Evolutionary conservation across 1,140 invertebrate species (phyloP).

Genomic region (Leucophenga varia): DNA sequence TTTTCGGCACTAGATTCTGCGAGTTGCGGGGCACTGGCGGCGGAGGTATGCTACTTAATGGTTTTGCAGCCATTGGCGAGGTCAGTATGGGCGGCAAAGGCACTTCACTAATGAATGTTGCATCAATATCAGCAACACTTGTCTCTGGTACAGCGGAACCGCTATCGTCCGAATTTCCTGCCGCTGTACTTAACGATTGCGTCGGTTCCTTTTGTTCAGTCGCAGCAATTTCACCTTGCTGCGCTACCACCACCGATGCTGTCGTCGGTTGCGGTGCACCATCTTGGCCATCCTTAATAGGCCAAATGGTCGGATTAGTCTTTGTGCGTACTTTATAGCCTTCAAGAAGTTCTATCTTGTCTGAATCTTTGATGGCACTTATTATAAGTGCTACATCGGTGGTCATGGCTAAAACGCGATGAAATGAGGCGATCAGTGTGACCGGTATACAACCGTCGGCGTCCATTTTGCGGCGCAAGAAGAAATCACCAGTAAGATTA

Average conservation of each 20-base stretch:
- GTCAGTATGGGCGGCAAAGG: slow-evolving; percentile 43
- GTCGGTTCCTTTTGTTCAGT: neutral
- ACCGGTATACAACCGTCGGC: slow-evolving; percentile 89
- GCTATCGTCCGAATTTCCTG: too few relatives aligned
- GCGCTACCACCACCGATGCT: neutral
- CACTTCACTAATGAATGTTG: slow-evolving; percentile 1
- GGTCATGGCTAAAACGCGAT: slow-evolving; percentile 86
- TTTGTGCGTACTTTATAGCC: slow-evolving; percentile 80
- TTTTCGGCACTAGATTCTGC: slow-evolving; percentile 39
- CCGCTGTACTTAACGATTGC: too few relatives aligned
- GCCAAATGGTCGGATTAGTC: slow-evolving; percentile 83
- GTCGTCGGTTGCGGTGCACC: slow-evolving; percentile 21
- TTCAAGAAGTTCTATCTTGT: slow-evolving; percentile 78
- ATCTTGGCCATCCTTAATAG: slow-evolving; percentile 65
- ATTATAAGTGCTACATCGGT: slow-evolving; percentile 81
- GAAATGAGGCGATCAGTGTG: slow-evolving; percentile 92
- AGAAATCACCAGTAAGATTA: slow-evolving; percentile 95
- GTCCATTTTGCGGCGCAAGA: slow-evolving; percentile 95
- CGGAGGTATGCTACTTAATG: slow-evolving; percentile 65
- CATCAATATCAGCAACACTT: neutral
- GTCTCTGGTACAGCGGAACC: too few relatives aligned
- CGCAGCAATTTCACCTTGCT: neutral
- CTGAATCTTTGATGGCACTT: slow-evolving; percentile 77
- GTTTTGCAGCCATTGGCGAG: slow-evolving; percentile 60
- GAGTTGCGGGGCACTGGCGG: slow-evolving; percentile 65